Evolutionary conservation across 2,888 invertebrate species (phyloP).

Genomic region (Oligia fasciuncula): DNA sequence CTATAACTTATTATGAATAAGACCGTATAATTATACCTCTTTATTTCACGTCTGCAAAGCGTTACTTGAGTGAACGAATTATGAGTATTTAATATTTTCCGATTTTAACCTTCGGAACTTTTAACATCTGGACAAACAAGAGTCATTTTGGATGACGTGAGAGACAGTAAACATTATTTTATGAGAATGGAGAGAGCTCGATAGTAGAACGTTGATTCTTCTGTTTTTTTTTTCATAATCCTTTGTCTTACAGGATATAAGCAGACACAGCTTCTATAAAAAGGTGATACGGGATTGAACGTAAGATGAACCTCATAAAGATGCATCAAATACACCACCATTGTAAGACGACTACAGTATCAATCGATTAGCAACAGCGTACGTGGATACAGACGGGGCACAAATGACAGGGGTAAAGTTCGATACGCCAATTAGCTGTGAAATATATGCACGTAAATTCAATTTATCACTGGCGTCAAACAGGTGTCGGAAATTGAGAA

Average conservation of each 20-base stretch:
- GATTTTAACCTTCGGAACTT: conserved; percentile 66
- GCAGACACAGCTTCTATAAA: background rate
- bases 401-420: conserved; percentile 18
- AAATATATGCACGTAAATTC: conserved; percentile 41
- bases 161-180: conserved; percentile 72
- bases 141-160: conserved; percentile 66
- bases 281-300: background rate
- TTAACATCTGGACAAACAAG: conserved; percentile 72
- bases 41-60: conserved; percentile 18
- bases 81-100: conserved; percentile 48
- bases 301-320: conserved; percentile 25
- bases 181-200: conserved; percentile 63
- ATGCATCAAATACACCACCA: background rate
- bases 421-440: conserved; percentile 18
- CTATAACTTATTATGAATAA: no score
- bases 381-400: conserved; percentile 12
- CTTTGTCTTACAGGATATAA: conserved; percentile 12
- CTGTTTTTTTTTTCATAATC: background rate
- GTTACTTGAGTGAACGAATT: conserved; percentile 44
- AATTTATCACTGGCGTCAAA: conserved; percentile 31
- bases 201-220: conserved; percentile 20
- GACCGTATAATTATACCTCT: conserved; percentile 33
- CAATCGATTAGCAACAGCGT: conserved; percentile 34
- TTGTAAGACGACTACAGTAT: conserved; percentile 16
- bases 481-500: conserved; percentile 27